These are phyloP conservation scores for Pollenia amentaria DNA, from an alignment of 2,888 invertebrate genomes.

Conservation along the genomic window DNA sequence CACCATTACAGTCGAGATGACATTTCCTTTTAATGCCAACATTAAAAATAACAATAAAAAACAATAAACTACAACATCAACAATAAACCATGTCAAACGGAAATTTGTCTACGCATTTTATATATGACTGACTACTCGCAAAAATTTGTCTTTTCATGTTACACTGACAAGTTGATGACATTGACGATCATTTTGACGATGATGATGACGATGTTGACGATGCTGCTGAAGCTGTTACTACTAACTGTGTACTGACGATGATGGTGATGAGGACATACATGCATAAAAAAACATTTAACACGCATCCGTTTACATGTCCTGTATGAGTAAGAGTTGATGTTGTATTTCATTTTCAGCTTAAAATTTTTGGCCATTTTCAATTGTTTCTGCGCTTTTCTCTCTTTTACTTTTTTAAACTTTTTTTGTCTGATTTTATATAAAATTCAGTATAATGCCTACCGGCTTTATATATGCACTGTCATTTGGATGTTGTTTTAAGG, in stretches of 20 bases:
- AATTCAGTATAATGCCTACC: conserved; percentile 52
- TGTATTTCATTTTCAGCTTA: conserved; percentile 63
- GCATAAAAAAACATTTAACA: conserved; percentile 65
- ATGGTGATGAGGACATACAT: conserved; percentile 39
- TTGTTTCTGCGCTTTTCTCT: conserved; percentile 9
- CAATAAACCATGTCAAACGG: conserved; percentile 72
- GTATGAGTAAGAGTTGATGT: conserved; percentile 52
- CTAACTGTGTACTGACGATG: conserved; percentile 28
- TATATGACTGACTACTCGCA: conserved; percentile 67
- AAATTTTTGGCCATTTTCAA: conserved; percentile 54
- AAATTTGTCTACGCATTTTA: conserved; percentile 73
- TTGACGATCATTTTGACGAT: conserved; percentile 65
- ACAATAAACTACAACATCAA: conserved; percentile 42
- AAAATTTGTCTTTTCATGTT: conserved; percentile 65
- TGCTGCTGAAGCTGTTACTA: conserved; percentile 35
- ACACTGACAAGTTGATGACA: conserved; percentile 70
- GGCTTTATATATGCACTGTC: conserved; percentile 53
- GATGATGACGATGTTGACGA: conserved; percentile 51
- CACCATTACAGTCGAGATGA: conserved; percentile 59
- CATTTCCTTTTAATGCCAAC: conserved; percentile 62
- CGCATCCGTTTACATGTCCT: conserved; percentile 69
- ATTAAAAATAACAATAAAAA: conserved; percentile 38
- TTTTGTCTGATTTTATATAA: conserved; percentile 36
- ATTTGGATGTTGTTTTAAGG: conserved; percentile 60
- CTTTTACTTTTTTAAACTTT: neutral